phyloP scores from a whole-genome alignment of 1,140 invertebrate species.

The Drosophila pseudoananassae region DNA sequence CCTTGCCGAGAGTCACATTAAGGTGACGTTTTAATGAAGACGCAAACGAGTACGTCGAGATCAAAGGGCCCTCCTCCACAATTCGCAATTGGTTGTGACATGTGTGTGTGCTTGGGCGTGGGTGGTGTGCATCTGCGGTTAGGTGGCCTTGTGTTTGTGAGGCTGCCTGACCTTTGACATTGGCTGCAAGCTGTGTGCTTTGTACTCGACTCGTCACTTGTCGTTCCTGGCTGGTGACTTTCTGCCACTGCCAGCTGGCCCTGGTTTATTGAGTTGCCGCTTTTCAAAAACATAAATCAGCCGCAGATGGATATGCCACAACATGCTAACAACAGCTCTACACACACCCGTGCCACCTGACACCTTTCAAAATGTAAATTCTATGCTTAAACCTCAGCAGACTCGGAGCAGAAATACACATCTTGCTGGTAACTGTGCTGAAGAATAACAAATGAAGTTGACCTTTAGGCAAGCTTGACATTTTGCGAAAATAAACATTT shows the following conservation, averaged over 20 bases:
- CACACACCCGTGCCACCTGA: conserved; percentile 13
- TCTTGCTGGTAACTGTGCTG: background rate
- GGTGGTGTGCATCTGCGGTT: conserved; percentile 12
- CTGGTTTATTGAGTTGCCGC: conserved; percentile 63
- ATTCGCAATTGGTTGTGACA: conserved; percentile 43
- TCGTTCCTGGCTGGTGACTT: conserved; percentile 5
- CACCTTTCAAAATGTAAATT: conserved; percentile 14
- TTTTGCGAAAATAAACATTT: conserved; percentile 44
- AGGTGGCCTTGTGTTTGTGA: conserved; percentile 6
- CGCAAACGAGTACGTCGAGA: conserved; percentile 32
- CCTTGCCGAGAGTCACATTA: conserved; percentile 29
- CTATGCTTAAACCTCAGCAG: no score
- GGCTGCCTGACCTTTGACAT: conserved; percentile 64
- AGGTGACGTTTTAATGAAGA: conserved; percentile 52
- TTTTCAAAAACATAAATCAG: conserved; percentile 62
- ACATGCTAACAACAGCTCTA: background rate
- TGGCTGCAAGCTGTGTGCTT: conserved; percentile 34
- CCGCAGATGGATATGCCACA: conserved; percentile 34
- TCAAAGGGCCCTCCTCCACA: conserved; percentile 42
- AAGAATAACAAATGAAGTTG: conserved; percentile 8
- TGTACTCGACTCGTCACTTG: conserved; percentile 61
- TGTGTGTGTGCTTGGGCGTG: conserved; percentile 7
- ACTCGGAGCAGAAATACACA: no score
- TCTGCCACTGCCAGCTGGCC: conserved; percentile 52
- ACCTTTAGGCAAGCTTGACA: background rate